Evolutionary conservation across 2,888 invertebrate genomes (phyloP).

Genomic region (Coecobrya sp.): DNA sequence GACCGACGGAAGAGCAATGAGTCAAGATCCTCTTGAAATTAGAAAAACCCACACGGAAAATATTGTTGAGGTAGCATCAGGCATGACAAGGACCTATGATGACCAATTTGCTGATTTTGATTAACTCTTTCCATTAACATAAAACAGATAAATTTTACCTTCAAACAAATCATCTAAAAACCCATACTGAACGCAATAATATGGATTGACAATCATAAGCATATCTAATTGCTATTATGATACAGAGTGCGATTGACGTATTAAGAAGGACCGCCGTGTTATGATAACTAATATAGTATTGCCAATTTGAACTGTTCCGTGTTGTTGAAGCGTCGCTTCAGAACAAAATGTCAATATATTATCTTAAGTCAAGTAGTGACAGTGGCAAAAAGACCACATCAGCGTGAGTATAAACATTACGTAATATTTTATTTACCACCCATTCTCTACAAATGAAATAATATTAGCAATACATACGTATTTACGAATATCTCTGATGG

Average conservation of each 20-base stretch:
- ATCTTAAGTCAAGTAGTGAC: background rate
- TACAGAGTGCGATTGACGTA: too few species aligned
- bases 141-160: background rate
- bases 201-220: too few species aligned
- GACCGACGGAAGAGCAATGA: background rate
- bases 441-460: background rate
- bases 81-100: background rate
- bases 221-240: too few species aligned
- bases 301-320: background rate
- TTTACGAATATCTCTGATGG: too few species aligned
- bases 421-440: background rate
- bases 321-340: background rate
- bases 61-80: conserved; percentile 46
- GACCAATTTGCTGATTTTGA: background rate
- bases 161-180: background rate
- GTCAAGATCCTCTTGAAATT: conserved; percentile 17
- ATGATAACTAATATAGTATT: background rate
- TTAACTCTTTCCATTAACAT: conserved; percentile 27
- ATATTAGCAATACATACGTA: background rate
- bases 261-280: background rate
- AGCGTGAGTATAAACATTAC: background rate
- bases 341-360: background rate
- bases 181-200: too few species aligned
- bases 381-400: background rate
- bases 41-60: conserved; percentile 33